These are phyloP conservation scores for Heliconius ismenius DNA, from an alignment of 2,888 invertebrate species.

Conservation along the genomic window DNA sequence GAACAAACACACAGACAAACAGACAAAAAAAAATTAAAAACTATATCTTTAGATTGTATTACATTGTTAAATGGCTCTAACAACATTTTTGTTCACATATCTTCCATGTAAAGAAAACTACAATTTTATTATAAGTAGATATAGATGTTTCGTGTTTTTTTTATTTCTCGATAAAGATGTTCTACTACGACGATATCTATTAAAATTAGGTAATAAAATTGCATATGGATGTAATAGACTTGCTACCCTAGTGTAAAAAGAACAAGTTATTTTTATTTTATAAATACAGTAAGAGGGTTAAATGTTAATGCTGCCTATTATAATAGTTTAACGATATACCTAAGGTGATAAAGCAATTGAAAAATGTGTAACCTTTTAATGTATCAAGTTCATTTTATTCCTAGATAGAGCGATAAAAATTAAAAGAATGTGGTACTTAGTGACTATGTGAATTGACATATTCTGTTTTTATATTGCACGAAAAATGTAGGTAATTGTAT, in stretches of 20 bases:
- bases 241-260: not conserved
- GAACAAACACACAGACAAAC: too few species aligned
- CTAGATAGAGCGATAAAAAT: not conserved
- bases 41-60: too few species aligned
- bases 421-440: too few species aligned
- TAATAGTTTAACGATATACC: not conserved
- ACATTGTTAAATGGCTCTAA: too few species aligned
- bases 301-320: slow-evolving; percentile 1
- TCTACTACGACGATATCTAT: not conserved
- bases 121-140: not conserved
- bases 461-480: too few species aligned
- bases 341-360: not conserved
- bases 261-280: not conserved
- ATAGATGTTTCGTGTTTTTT: not conserved
- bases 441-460: too few species aligned
- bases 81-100: too few species aligned
- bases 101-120: too few species aligned
- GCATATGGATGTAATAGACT: not conserved
- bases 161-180: not conserved
- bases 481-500: not conserved
- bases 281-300: not conserved
- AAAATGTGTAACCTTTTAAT: not conserved
- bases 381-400: not conserved
- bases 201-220: not conserved
- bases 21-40: too few species aligned